Conservation (phyloP, 2,113 vertebrate species). For the Pachycephala philippinensis region DNA sequence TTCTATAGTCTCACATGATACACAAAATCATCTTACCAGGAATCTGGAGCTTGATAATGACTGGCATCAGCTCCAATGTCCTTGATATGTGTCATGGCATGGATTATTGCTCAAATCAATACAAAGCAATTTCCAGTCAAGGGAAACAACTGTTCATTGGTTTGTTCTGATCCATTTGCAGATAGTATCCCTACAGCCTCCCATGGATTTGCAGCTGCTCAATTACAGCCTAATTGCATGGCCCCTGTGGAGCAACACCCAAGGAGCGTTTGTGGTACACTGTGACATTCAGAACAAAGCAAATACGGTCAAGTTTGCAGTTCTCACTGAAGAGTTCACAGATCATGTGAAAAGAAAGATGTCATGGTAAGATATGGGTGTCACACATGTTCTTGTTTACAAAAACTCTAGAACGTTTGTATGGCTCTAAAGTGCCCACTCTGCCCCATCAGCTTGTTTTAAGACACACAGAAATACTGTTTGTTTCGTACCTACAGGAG, state of each 20-base stretch:
- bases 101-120: conserved; percentile 7
- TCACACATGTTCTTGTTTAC: not conserved
- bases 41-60: not conserved
- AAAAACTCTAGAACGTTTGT: not conserved
- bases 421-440: not conserved
- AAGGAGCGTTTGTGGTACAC: not conserved
- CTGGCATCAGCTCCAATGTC: not conserved
- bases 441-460: not conserved
- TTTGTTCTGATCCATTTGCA: conserved; percentile 2
- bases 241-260: not conserved
- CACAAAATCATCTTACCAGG: not conserved
- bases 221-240: not conserved
- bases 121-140: not conserved
- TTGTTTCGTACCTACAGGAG: not conserved
- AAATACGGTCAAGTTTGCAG: not conserved
- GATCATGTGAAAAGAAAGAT: not conserved
- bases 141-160: not conserved
- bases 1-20: not conserved
- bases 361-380: not conserved
- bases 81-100: not conserved
- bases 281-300: not conserved
- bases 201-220: conserved; percentile 22
- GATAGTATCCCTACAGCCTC: not conserved
- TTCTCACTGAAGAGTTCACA: no score
- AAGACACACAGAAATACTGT: not conserved